A percentile compares a stretch with the other conserved stretches of the same genome.
Evolutionary conservation across 2,113 vertebrate species (phyloP).

Genomic region (Spheniscus mendiculus): DNA sequence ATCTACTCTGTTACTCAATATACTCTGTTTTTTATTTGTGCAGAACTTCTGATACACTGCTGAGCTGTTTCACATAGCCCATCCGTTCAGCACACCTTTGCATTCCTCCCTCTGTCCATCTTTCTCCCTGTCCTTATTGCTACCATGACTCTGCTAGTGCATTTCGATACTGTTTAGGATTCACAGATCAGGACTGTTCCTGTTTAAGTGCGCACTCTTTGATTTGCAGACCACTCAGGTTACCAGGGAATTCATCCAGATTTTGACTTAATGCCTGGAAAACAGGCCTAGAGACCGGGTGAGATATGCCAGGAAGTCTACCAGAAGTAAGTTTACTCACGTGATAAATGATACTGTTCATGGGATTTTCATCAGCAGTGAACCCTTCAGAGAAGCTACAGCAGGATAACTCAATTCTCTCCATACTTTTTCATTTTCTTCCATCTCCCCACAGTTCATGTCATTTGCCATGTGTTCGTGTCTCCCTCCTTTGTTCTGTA

Average conservation of each 20-base stretch:
- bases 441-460: background rate
- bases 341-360: background rate
- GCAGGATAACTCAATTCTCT: background rate
- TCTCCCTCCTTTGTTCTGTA: background rate
- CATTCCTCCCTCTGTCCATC: background rate
- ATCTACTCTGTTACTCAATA: background rate
- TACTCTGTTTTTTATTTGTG: background rate
- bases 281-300: background rate
- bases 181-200: background rate
- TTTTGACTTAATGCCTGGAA: background rate
- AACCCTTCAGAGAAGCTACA: background rate
- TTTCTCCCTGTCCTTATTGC: background rate
- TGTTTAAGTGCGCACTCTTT: background rate
- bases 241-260: background rate
- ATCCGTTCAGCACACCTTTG: background rate
- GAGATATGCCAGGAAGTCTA: background rate
- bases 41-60: background rate
- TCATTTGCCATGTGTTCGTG: background rate
- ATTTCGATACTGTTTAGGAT: background rate
- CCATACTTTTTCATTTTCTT: background rate
- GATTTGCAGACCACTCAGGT: background rate
- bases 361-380: background rate
- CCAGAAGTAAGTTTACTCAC: background rate
- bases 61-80: background rate
- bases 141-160: background rate